phyloP scores from a whole-genome alignment of 2,113 vertebrate species.

The Pelvicachromis taeniatus region DNA sequence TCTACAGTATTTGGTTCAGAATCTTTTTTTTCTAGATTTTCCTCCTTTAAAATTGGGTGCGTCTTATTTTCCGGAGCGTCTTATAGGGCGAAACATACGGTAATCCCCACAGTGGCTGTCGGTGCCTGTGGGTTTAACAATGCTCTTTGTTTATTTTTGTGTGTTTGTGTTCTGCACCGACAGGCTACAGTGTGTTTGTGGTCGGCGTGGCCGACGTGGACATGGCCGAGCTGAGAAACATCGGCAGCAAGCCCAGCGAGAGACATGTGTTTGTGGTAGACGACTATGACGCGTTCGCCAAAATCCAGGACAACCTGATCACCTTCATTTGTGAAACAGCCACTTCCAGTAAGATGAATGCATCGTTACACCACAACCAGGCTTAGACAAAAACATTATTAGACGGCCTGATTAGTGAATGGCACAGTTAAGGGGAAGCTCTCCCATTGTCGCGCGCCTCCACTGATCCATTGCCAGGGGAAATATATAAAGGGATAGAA shows the following conservation, averaged over 20 bases:
- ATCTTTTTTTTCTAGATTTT: no score
- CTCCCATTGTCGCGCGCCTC: background rate
- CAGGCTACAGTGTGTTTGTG: conserved; percentile 96
- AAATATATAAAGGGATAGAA: background rate
- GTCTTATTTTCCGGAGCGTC: no score
- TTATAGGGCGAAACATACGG: no score
- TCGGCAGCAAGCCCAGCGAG: conserved; percentile 96
- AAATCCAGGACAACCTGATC: conserved; percentile 97
- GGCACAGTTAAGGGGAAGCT: background rate
- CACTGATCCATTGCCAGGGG: background rate
- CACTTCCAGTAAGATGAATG: conserved; percentile 83
- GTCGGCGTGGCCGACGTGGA: conserved; percentile 96
- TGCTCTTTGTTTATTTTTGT: background rate
- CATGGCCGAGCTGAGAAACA: conserved; percentile 84
- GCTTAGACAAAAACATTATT: background rate
- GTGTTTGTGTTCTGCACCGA: background rate
- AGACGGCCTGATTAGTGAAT: background rate
- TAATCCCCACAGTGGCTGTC: background rate
- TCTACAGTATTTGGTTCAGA: no score
- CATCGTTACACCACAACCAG: background rate
- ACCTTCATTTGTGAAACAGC: conserved; percentile 99
- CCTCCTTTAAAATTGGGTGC: no score
- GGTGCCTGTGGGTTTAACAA: background rate
- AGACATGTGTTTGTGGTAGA: conserved; percentile 95
- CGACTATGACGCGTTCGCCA: conserved; percentile 93